Base-by-base conservation (phyloP, 2,797 vertebrate genomes). In the Platyrinchus mystaceus region DNA sequence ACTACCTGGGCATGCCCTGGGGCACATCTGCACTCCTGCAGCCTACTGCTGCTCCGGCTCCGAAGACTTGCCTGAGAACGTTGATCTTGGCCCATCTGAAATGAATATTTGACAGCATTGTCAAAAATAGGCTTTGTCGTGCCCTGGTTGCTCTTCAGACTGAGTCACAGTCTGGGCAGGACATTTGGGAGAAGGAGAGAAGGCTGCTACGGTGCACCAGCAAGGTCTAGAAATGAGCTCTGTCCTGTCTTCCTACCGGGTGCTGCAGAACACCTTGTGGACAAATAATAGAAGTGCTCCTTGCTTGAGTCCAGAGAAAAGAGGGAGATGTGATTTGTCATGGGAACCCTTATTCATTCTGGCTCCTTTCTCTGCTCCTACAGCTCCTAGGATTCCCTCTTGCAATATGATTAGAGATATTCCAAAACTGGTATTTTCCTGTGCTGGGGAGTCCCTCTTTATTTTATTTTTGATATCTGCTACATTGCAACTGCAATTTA, bases 11-110 rank as follows among this genome's bases (percentile, higher is more conserved):
- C 59, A 17, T 63, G 89, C 52, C 81, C 86, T 5, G 15, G 14
- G 92, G 87, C 87, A 52, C 87, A 91, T 80, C 87, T 92, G 95
- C 81, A 30, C 82, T 70, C 2, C 6, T 49, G 80, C 53, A 94
- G 68, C 52, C 53, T 9, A 16, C 68, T 59, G 55, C 70, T 3
- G 8, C 70, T 89, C 58, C 32, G 0, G 30, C 32, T 87, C 49
- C 32, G 9, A 7, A n/a, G 71, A 46, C n/a, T 37, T 7, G 30
- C 39, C 87, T 8, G 6, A 37, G 34, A n/a, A 63, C 32, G 26
- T 18, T 30, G 32, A 21, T 16, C 36, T 10, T 89, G 75, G 19
- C 56, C 66, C 59, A 26, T 24, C 47, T 13, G 28, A 14, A 56
- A 43, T 14, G 30, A 49, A 1, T 21, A 4, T 23, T 58, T 64